Evolutionary conservation across 2,113 vertebrate species (phyloP).

Genomic region (Myrmecobius fasciatus): DNA sequence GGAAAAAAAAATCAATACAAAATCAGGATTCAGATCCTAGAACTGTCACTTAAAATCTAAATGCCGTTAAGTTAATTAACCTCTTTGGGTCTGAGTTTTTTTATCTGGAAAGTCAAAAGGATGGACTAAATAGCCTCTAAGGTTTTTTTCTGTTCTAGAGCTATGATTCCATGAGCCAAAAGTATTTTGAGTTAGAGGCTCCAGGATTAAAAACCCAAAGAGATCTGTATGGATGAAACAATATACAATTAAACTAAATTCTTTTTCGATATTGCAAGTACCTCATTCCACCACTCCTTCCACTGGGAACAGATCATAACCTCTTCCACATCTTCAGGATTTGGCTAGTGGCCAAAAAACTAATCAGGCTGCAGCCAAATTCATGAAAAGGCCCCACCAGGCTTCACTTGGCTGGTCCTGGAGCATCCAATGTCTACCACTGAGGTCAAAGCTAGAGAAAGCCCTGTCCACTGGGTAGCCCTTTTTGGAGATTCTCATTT

Average conservation of each 20-base stretch:
- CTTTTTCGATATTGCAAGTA: neutral
- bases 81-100: neutral
- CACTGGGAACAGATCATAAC: neutral
- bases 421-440: neutral
- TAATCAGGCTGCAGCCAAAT: neutral
- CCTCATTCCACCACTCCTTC: neutral
- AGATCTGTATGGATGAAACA: neutral
- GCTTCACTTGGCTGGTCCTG: neutral
- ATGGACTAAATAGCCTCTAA: neutral
- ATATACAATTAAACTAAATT: neutral
- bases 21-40: neutral
- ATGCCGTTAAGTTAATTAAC: neutral
- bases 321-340: neutral
- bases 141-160: neutral
- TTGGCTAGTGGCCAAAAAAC: neutral
- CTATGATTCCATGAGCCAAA: neutral
- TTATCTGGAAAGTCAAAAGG: neutral
- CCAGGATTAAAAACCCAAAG: neutral
- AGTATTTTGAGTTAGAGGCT: neutral
- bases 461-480: neutral
- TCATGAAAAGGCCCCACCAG: neutral
- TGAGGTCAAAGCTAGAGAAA: neutral
- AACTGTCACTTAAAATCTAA: neutral
- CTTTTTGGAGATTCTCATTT: neutral
- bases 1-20: neutral